Evolutionary conservation across 2,113 vertebrate species (phyloP).

Genomic region (Phylloscopus whistleri): DNA sequence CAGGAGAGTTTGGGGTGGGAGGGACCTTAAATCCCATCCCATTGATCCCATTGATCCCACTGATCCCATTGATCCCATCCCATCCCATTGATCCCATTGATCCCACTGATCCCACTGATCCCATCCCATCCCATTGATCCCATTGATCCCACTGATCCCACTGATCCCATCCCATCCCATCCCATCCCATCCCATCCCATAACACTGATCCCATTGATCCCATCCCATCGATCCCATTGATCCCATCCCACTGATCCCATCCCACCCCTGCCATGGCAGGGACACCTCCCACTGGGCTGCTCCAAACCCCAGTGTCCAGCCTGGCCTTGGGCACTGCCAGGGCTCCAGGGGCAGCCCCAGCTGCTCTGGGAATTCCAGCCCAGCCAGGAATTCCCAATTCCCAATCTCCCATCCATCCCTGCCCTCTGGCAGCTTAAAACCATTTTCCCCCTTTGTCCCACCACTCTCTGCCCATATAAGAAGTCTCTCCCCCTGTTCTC

Average conservation of each 20-base stretch:
- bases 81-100: too few relatives aligned
- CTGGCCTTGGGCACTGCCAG: too few relatives aligned
- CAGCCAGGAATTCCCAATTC: not conserved
- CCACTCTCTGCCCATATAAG: not conserved
- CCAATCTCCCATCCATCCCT: not conserved
- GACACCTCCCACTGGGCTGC: too few relatives aligned
- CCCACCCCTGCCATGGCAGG: too few relatives aligned
- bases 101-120: not conserved
- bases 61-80: not conserved
- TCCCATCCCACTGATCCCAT: not conserved
- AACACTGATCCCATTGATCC: too few relatives aligned
- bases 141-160: too few relatives aligned
- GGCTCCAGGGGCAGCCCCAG: too few relatives aligned
- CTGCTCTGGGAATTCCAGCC: not conserved
- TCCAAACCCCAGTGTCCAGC: too few relatives aligned
- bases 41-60: too few relatives aligned
- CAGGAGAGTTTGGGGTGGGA: not conserved
- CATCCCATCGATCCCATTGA: not conserved
- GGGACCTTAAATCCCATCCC: too few relatives aligned
- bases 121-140: too few relatives aligned
- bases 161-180: too few relatives aligned
- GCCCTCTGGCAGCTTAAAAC: accelerated
- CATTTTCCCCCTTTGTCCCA: not conserved
- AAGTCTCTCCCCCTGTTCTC: accelerated
- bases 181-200: not conserved